phyloP scores from a whole-genome alignment of 1,140 invertebrate genomes.

The Aporrectodea caliginosa region DNA sequence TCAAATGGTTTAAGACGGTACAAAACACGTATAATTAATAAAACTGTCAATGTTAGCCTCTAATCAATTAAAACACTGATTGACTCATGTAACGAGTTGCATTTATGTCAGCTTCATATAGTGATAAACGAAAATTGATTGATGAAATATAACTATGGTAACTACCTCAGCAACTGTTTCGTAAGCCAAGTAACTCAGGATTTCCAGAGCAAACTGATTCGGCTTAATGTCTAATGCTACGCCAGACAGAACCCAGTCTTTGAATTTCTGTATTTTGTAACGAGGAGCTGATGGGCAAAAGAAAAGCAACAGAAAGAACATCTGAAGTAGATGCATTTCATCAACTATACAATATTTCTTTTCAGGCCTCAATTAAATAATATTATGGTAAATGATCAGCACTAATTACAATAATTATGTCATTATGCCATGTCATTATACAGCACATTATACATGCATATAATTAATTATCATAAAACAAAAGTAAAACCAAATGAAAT shows the following conservation, averaged over 20 bases:
- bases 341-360: background rate
- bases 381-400: background rate
- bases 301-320: too few relatives aligned
- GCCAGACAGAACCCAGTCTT: constrained; percentile 58
- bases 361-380: background rate
- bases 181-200: constrained; percentile 65
- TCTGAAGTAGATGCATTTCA: too few relatives aligned
- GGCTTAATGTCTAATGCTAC: constrained; percentile 58
- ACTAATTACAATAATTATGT: background rate
- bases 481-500: too few relatives aligned
- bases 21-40: too few relatives aligned
- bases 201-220: constrained; percentile 58
- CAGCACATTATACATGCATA: too few relatives aligned
- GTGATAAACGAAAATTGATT: constrained; percentile 6
- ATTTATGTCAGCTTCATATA: too few relatives aligned
- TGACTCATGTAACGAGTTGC: too few relatives aligned
- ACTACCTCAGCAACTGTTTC: constrained; percentile 66
- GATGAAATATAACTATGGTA: background rate
- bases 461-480: too few relatives aligned
- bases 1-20: too few relatives aligned
- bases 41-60: too few relatives aligned
- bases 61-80: too few relatives aligned
- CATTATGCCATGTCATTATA: too few relatives aligned
- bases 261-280: constrained; percentile 57
- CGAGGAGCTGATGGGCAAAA: constrained; percentile 52